phyloP scores from a whole-genome alignment of 2,113 vertebrate genomes.

The Cettia cetti region DNA sequence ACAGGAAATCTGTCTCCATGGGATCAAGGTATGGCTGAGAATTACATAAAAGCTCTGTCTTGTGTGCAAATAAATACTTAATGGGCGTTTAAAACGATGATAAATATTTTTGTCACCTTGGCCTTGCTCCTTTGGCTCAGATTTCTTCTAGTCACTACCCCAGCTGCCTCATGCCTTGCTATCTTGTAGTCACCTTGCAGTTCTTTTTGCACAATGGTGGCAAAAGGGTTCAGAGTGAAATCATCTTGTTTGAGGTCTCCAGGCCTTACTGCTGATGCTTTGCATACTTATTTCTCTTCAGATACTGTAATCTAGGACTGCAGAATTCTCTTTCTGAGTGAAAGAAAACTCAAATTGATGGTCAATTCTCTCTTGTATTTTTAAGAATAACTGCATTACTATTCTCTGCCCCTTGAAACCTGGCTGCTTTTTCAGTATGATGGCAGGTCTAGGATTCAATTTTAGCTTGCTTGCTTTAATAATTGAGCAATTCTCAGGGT shows the following conservation, averaged over 20 bases:
- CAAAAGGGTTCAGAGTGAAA: neutral
- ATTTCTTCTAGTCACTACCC: neutral
- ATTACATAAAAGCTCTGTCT: neutral
- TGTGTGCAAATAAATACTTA: neutral
- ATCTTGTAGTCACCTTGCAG: neutral
- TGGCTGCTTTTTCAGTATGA: neutral
- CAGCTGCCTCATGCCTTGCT: neutral
- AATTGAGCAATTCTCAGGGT: neutral
- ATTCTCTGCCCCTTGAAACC: neutral
- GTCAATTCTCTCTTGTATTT: neutral
- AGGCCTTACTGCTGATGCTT: neutral
- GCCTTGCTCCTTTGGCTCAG: neutral
- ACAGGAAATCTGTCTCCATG: neutral
- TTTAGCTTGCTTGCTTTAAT: constrained; percentile 2
- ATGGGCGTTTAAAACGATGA: neutral
- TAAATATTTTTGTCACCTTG: neutral
- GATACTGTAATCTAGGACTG: neutral
- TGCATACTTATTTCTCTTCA: neutral
- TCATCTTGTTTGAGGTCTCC: neutral
- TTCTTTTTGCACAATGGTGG: neutral
- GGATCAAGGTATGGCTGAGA: neutral
- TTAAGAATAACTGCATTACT: neutral
- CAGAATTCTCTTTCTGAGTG: neutral
- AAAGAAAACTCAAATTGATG: neutral
- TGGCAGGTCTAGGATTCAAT: neutral